A percentile compares a stretch with the other conserved stretches of the same genome.
These are phyloP conservation scores for Limnodromus scolopaceus DNA, from an alignment of 2,797 vertebrate species.

Conservation along the genomic window DNA sequence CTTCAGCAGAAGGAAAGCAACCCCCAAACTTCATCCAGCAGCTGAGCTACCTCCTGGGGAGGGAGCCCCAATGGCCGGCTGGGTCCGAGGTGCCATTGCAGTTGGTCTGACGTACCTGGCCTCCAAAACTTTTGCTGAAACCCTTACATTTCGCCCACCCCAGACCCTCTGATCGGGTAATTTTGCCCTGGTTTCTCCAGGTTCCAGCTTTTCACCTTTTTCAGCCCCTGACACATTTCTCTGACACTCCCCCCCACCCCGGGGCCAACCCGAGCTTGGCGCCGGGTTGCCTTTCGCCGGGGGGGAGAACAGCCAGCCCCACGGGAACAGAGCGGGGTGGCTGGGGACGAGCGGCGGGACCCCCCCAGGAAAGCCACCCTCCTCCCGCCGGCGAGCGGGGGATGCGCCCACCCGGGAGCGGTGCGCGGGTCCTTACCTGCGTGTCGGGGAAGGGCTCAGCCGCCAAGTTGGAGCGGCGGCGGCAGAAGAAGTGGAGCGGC, in stretches of 20 bases:
- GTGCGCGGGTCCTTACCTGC: conserved; percentile 69
- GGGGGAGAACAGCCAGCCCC: background rate
- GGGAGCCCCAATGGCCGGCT: background rate
- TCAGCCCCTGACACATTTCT: background rate
- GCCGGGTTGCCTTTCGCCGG: background rate
- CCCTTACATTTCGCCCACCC: background rate
- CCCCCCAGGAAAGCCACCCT: background rate
- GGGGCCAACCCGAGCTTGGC: background rate
- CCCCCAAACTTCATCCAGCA: background rate
- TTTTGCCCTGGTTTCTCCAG: background rate
- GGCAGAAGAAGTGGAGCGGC: background rate
- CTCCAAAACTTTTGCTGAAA: conserved; percentile 43
- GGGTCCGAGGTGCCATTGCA: background rate
- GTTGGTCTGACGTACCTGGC: background rate
- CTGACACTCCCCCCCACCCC: background rate
- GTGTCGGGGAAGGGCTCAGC: conserved; percentile 57
- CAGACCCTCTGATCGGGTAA: background rate
- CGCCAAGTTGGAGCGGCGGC: background rate
- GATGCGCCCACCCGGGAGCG: background rate
- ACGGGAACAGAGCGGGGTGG: background rate
- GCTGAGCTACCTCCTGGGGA: background rate
- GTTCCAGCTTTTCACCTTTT: background rate
- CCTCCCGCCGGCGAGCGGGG: background rate
- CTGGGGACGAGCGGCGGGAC: background rate
- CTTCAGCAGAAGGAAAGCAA: background rate